Base-by-base conservation (phyloP, 1,140 invertebrate genomes). In the Lerema accius region DNA sequence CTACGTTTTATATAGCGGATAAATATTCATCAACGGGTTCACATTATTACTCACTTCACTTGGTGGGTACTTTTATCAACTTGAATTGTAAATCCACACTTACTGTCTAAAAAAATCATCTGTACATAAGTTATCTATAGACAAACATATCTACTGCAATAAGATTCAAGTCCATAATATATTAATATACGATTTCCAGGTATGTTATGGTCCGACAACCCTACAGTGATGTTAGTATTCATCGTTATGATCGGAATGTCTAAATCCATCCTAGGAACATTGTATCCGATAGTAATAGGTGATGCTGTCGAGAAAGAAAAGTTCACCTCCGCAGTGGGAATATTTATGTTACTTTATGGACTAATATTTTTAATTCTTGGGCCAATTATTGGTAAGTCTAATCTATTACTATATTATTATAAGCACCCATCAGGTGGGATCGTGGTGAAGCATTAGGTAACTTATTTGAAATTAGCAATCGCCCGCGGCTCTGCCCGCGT, bases 251-350 rank as follows among this genome's bases (percentile, higher is more conserved):
- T 80, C 40, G 85, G 85, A 3, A 32, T 71, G 3, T 64, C 82
- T 0, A 69, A 76, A 7, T 82, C 81, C 28, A 58, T 45, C 9
- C 61, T 79, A 14, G 15, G 63, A 1, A 46, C 80, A 5, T 62
- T 85, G 2, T 19, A 71, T 13, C 77, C 82, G 0, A n/a, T 85
- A 3, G 79, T 86, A 0, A 56, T 86, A 0, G 71, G 78, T 0
- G 81, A 86, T 16, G 48, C 68, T 0, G 80, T 88, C 0, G 14
- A 23, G 5, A 50, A 70, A 11, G 69, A 80, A 0, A 55, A 78
- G 13, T 88, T 84, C 40, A 74, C 82, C 0, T 50, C 73, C 4
- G 82, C 78, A 9, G 66, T 80, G 32, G 85, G 84, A 4, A 60
- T 84, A 6, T 63, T 69, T 3, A 73, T 85, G 74, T 19, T 82